Evolutionary conservation across 2,888 invertebrate genomes (phyloP), one percentile per base, ranked within the genome.

Genomic region (Drosophila heteroneura): DNA sequence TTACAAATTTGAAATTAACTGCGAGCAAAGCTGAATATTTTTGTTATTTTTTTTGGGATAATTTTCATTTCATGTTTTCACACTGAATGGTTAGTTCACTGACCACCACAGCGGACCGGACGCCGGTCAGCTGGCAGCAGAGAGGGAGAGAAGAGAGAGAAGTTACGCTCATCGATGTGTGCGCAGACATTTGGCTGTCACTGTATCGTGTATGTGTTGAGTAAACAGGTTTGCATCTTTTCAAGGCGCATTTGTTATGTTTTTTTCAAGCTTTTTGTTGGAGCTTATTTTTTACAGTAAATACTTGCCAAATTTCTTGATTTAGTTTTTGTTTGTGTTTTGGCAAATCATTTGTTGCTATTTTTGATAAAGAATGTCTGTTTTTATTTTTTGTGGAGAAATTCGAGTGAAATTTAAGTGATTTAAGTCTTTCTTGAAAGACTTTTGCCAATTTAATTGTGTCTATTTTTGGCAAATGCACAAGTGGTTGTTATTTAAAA

Each of bases 211-310:
- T 44, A 30, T 47, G 51, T 28, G 19, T 64, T 59, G 54, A 64
- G 16, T 56, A 74, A 84, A 85, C 85, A 73, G 85, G 88, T 85
- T 88, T 83, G 39, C 59, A 56, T 54, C 63, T 56, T 65, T 75
- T 54, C 76, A 78, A 69, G 76, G 62, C 78, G 83, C 85, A 83
- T 85, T 85, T 83, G 85, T 87, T 81, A 85, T 81, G 88, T 74
- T 83, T 87, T 81, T 60, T 75, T 79, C 58, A 16, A n/a, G 56
- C 37, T 33, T 64, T 74, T 70, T 70, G 59, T 75, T 57, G 60
- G n/a, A 35, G 32, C 59, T 68, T 26, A 32, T 39, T 62, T 64
- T 68, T 65, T 52, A 57, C 61, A 54, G 62, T 66, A 80, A 82
- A 80, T 74, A 59, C 54, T 66, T 53, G 72, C 69, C 79, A 79